phyloP scores from a whole-genome alignment of 2,888 invertebrate genomes.

The Camptogramma bilineatum region DNA sequence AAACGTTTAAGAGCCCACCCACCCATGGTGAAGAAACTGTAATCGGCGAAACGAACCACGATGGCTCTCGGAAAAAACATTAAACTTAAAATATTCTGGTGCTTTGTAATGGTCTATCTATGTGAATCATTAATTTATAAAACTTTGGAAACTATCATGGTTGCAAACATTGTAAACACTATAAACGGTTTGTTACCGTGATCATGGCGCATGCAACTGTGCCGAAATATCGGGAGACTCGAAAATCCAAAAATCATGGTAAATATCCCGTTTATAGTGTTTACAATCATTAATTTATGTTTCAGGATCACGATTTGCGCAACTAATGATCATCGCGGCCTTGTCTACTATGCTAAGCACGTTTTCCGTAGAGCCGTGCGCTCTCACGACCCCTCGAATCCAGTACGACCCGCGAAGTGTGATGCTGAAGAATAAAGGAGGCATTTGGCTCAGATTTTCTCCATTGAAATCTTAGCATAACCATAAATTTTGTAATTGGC shows the following conservation, averaged over 20 bases:
- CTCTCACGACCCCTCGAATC: slow-evolving; percentile 68
- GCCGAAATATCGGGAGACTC: too few species aligned
- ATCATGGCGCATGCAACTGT: too few species aligned
- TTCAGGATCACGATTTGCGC: slow-evolving; percentile 80
- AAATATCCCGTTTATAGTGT: too few species aligned
- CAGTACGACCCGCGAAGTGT: slow-evolving; percentile 77
- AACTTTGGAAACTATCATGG: too few species aligned
- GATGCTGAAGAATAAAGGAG: slow-evolving; percentile 79
- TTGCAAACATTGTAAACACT: too few species aligned
- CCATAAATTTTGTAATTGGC: slow-evolving; percentile 8
- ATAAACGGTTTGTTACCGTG: too few species aligned
- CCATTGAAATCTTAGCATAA: slow-evolving; percentile 41
- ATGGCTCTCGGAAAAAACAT: not conserved
- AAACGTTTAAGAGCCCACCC: not conserved
- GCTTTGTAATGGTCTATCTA: not conserved
- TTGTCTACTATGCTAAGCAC: slow-evolving; percentile 65
- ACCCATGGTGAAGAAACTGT: not conserved
- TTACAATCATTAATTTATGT: slow-evolving; percentile 4
- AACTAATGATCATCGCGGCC: slow-evolving; percentile 70
- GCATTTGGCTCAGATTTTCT: slow-evolving; percentile 74
- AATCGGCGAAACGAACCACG: too few species aligned
- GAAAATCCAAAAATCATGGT: too few species aligned
- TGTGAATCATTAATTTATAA: too few species aligned
- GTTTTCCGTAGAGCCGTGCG: slow-evolving; percentile 70
- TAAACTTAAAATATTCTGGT: not conserved